Percentiles rank a stretch among this genome's conserved stretches.
These are phyloP conservation scores for Triplophysa bombifrons DNA, from an alignment of 2,797 vertebrate genomes.

Conservation along the genomic window DNA sequence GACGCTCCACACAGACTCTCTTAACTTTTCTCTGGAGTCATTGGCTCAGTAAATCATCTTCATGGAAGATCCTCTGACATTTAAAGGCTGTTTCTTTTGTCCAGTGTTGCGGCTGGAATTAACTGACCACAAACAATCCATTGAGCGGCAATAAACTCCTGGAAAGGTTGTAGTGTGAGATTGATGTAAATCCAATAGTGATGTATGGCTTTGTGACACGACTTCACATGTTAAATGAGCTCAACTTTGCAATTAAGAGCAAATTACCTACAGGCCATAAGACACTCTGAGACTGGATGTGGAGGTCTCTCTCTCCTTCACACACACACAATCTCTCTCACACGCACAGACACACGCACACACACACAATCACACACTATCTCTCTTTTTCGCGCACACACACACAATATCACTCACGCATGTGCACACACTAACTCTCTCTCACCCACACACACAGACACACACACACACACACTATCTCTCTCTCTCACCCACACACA, in stretches of 20 bases:
- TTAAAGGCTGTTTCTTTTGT: constrained; percentile 48
- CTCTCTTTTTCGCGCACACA: too few species aligned
- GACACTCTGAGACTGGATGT: background rate
- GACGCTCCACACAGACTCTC: constrained; percentile 26
- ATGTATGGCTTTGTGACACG: constrained; percentile 49
- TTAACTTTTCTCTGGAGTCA: constrained; percentile 51
- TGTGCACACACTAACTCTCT: too few species aligned
- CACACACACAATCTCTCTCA: too few species aligned
- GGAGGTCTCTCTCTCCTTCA: constrained; percentile 2
- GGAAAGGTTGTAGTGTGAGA: constrained; percentile 48
- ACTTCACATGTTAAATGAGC: constrained; percentile 37
- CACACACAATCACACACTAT: too few species aligned
- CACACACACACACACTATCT: too few species aligned
- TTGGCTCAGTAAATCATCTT: constrained; percentile 49
- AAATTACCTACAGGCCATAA: constrained; percentile 31
- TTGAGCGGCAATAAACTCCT: constrained; percentile 57
- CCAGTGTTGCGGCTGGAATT: constrained; percentile 41
- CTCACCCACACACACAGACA: too few species aligned
- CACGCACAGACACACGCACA: too few species aligned
- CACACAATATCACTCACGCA: too few species aligned
- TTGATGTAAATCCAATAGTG: constrained; percentile 60
- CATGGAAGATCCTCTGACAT: constrained; percentile 36
- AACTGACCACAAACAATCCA: constrained; percentile 47
- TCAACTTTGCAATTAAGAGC: constrained; percentile 38
- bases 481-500: too few species aligned